Evolutionary conservation across 2,113 vertebrate species (phyloP), one percentile per base, ranked within the genome.

Genomic region (Acanthochromis polyacanthus): DNA sequence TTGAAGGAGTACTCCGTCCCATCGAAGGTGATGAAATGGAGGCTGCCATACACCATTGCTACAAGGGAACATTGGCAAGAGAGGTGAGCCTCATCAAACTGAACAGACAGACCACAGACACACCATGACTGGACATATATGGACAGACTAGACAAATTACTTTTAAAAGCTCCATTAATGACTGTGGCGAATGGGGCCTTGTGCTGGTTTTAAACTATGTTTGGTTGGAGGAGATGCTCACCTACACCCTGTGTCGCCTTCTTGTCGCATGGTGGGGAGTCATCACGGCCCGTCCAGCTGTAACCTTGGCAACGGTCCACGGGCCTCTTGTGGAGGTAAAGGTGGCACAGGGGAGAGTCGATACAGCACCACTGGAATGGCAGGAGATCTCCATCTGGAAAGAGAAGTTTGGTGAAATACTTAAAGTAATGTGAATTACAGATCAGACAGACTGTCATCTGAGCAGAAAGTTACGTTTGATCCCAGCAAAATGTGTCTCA

Each of bases 341-440:
- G 84, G 71, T 94, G 88, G 62, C 94, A 96, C 1, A 95, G 83
- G 4, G 93, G 64, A 58, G 95, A 94, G 36, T 93, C 88, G 4
- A 93, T 76, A 71, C 95, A 96, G 65, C 95, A 96, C 95, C 95
- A 95, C 68, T 94, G 92, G 79, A 95, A 96, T 0, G 95, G 95
- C 57, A 95, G 78, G 23, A 96, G 91, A 56, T 96, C 95, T 32
- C 88, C 90, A 73, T 94, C 95, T 96, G 53, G 16, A 71, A 30
- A 85, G 53, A 82, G 22, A 73, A 0, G 23, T 46, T 55, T 40
- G 15, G 58, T 75, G 4, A 28, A 22, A 63, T 50, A 22, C 25
- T 46, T 10, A 12, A 25, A 53, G 10, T n/a, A 20, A 9, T 25
- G 5, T 20, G 1, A 5, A 52, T 51, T 1, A 11, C 20, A 30